Evolutionary conservation across 2,113 vertebrate genomes (phyloP), one percentile per base, ranked within the genome.

Genomic region (Tragelaphus scriptus): DNA sequence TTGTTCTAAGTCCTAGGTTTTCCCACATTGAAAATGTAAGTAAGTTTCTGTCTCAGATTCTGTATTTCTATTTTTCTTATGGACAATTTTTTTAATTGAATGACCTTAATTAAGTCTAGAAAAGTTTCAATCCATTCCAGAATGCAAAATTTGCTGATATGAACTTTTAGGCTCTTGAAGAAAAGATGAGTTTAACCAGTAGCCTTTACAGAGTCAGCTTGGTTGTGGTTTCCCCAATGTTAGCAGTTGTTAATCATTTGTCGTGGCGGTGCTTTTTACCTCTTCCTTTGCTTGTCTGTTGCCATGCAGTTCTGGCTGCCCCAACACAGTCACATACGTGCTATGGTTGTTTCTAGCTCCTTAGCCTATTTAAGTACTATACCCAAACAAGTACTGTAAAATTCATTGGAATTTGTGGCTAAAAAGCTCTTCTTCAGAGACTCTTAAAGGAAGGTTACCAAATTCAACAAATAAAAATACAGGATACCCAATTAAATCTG

Each of bases 51-150:
- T 85, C 51, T 88, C 55, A 81, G 44, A 59, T 82, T 77, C 47
- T 79, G 53, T 32, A 68, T 63, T 90, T 95, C 63, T 81, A 40
- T 80, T 51, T 91, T 92, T 77, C 89, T 44, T 63, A 75, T 14
- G 61, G 28, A 59, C 93, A 91, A 80, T 65, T 95, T 13, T 95
- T 95, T 92, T 86, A 51, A 92, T 17, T 85, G 68, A 89, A 86
- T 75, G 36, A 40, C 6, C 49, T 91, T 36, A 94, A 91, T 58
- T 11, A n/a, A 59, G 32, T 51, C 30, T 51, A 75, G 19, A 77
- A 79, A 90, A 40, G 10, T 59, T 90, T 36, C 61, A 71, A n/a
- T 80, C 79, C 32, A 93, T 47, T 65, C 26, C 90, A 88, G 65
- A 95, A 92, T 47, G 4, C n/a, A 97, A 65, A 23, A 44, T 75